phyloP scores from a whole-genome alignment of 2,113 vertebrate genomes.

The Bagarius yarrelli region DNA sequence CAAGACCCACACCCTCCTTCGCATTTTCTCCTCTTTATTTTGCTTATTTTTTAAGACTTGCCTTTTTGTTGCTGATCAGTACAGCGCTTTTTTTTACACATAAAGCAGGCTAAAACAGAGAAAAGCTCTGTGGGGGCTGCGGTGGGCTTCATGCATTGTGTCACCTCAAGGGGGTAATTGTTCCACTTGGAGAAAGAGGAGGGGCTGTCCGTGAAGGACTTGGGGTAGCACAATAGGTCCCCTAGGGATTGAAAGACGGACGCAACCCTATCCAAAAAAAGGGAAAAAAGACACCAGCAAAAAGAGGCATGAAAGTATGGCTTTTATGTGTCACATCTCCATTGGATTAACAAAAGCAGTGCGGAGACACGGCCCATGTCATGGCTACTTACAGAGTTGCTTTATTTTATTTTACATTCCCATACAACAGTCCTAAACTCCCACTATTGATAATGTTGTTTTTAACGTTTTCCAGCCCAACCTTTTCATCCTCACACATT shows the following conservation, averaged over 20 bases:
- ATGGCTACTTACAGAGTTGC: neutral
- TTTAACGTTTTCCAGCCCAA: neutral
- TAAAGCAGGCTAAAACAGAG: constrained; percentile 62
- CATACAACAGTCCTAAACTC: no score
- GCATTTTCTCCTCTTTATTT: constrained; percentile 39
- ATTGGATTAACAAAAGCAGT: neutral
- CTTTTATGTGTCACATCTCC: constrained; percentile 39
- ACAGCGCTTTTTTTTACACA: constrained; percentile 62
- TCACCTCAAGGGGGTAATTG: constrained; percentile 68
- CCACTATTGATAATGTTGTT: neutral
- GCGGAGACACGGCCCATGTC: neutral
- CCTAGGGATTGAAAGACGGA: constrained; percentile 64
- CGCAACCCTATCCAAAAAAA: constrained; percentile 41
- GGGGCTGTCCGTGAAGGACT: constrained; percentile 56
- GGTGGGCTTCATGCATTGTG: constrained; percentile 63
- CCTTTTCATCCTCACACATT: constrained; percentile 57
- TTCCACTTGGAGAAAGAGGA: constrained; percentile 64
- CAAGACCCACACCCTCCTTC: neutral
- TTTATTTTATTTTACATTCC: neutral
- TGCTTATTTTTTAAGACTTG: constrained; percentile 67
- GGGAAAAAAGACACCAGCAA: constrained; percentile 11
- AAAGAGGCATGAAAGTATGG: constrained; percentile 25
- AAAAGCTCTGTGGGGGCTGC: constrained; percentile 62
- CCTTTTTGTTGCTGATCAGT: constrained; percentile 70
- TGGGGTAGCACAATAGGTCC: constrained; percentile 67